phyloP scores from a whole-genome alignment of 1,140 invertebrate species.

The Temnothorax curvispinosus region DNA sequence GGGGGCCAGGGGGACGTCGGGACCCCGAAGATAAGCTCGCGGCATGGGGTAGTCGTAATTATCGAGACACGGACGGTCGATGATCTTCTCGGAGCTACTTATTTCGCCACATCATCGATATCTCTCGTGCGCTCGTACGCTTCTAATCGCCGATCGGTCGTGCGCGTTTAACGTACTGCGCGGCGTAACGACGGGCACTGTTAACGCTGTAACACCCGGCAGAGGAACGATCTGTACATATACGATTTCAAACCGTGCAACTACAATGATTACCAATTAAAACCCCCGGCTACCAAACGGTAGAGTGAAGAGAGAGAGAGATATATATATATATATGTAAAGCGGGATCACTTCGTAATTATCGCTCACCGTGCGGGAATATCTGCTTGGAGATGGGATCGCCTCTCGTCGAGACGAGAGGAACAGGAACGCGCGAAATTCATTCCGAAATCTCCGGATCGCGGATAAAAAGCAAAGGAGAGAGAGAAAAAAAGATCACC shows the following conservation, averaged over 20 bases:
- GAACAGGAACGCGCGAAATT: not conserved
- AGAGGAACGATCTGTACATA: slow-evolving; percentile 2
- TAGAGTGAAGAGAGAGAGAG: not conserved
- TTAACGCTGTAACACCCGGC: slow-evolving; percentile 26
- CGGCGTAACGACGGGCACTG: slow-evolving; percentile 26
- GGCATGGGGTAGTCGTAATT: slow-evolving; percentile 79
- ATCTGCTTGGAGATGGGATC: not conserved
- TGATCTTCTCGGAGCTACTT: slow-evolving; percentile 72
- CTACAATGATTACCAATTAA: slow-evolving; percentile 42
- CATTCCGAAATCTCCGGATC: not conserved
- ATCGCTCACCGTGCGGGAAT: not conserved
- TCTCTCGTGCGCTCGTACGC: slow-evolving; percentile 53
- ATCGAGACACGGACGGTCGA: slow-evolving; percentile 77
- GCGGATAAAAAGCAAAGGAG: not conserved
- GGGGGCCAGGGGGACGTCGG: slow-evolving; percentile 37
- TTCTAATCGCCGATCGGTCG: slow-evolving; percentile 49
- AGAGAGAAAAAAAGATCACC: not conserved
- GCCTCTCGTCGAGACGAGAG: not conserved
- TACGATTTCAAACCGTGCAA: slow-evolving; percentile 11
- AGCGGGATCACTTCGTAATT: not conserved
- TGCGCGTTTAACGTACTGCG: slow-evolving; percentile 31
- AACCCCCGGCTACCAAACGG: not conserved
- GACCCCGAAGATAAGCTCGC: slow-evolving; percentile 76
- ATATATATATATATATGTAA: not conserved
- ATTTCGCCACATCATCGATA: slow-evolving; percentile 73